Evolutionary conservation across 2,888 invertebrate genomes (phyloP).

Genomic region (Thecophora atra): DNA sequence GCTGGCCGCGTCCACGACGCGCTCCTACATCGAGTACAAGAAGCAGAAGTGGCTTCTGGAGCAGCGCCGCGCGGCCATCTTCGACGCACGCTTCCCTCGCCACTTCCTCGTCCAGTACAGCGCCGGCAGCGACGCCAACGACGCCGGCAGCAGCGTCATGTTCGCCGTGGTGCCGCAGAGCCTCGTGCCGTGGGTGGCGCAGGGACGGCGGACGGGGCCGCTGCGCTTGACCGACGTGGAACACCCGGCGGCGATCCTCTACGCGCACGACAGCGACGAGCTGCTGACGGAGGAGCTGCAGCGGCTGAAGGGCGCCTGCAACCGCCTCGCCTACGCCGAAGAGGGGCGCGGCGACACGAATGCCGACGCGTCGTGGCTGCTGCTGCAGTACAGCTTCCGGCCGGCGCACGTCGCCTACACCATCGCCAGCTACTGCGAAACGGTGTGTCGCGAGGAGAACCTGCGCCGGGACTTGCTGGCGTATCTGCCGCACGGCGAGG

Average conservation of each 20-base stretch:
- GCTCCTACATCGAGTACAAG: constrained; percentile 18
- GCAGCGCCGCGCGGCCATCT: neutral
- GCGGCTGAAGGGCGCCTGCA: constrained; percentile 51
- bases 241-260: constrained; percentile 48
- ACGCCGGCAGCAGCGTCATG: neutral
- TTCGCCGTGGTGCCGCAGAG: constrained; percentile 15
- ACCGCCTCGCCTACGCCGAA: constrained; percentile 41
- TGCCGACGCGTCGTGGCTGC: constrained; percentile 55
- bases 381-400: constrained; percentile 55
- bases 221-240: neutral
- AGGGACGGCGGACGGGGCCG: neutral
- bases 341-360: constrained; percentile 37
- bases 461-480: constrained; percentile 53
- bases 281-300: constrained; percentile 50
- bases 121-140: neutral
- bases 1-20: constrained; percentile 8
- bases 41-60: neutral
- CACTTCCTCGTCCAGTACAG: constrained; percentile 12
- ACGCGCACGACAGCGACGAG: constrained; percentile 46
- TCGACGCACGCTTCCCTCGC: neutral
- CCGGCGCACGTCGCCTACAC: constrained; percentile 50
- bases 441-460: constrained; percentile 53
- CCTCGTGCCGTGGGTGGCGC: neutral
- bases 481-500: constrained; percentile 48
- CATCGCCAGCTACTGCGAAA: constrained; percentile 48